Percentiles rank a stretch among this genome's conserved stretches.
Conservation (phyloP, 2,797 vertebrate genomes). For the Propithecus perrieri region DNA sequence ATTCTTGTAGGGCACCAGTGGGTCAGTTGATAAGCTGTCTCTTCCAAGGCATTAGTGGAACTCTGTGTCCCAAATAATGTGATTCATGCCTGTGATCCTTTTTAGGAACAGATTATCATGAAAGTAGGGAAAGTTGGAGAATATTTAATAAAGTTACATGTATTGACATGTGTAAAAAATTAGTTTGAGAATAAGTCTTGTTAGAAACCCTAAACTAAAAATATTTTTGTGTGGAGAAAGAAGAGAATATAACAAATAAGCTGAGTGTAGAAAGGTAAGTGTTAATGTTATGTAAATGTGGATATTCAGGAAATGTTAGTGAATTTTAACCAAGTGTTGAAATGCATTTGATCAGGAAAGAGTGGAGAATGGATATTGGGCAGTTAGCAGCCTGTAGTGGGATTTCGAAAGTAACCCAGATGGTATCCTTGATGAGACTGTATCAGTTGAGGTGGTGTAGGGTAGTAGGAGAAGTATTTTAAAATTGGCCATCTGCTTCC, state of each 20-base stretch:
- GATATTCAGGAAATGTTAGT: not conserved
- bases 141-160: not conserved
- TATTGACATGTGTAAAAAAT: not conserved
- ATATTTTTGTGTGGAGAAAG: not conserved
- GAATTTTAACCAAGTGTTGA: conserved; percentile 20
- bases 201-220: conserved; percentile 31
- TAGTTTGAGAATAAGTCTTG: not conserved
- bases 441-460: not conserved
- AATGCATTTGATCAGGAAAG: conserved; percentile 11
- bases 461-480: not conserved
- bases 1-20: conserved; percentile 35
- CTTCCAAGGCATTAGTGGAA: conserved; percentile 48
- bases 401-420: conserved; percentile 7
- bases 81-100: not conserved
- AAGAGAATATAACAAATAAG: not conserved
- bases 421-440: not conserved
- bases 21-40: conserved; percentile 31
- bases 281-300: not conserved
- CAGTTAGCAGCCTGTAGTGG: not conserved
- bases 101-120: conserved; percentile 1
- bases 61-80: conserved; percentile 40
- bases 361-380: not conserved
- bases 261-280: not conserved
- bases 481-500: conserved; percentile 6
- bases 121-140: conserved; percentile 11